Evolutionary conservation across 2,113 vertebrate species (phyloP).

Genomic region (Salvelinus alpinus): DNA sequence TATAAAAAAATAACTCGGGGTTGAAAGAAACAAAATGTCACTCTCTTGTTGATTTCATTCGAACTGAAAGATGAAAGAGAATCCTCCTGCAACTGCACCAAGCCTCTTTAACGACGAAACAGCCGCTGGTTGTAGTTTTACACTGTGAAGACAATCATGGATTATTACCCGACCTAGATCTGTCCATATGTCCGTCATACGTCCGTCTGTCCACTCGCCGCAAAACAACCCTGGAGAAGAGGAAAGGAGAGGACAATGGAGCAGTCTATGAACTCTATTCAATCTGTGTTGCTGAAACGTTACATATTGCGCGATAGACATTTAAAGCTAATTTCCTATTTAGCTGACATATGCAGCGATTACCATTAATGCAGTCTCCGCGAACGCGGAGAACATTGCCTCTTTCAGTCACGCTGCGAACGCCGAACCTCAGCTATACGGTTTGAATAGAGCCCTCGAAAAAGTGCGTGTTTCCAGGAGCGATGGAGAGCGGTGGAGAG

Average conservation of each 20-base stretch:
- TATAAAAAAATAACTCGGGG: slow-evolving; percentile 55
- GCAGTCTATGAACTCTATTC: slow-evolving; percentile 9
- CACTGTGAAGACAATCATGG: slow-evolving; percentile 99
- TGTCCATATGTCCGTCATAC: slow-evolving; percentile 45
- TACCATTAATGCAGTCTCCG: too few relatives aligned
- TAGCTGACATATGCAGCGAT: too few relatives aligned
- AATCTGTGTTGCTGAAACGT: too few relatives aligned
- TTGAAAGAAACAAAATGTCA: background rate
- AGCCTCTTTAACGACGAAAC: slow-evolving; percentile 75
- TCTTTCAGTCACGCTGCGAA: too few relatives aligned
- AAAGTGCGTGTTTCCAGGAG: slow-evolving; percentile 70
- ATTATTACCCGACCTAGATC: slow-evolving; percentile 50
- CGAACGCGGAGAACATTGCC: too few relatives aligned
- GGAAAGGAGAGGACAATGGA: slow-evolving; percentile 61
- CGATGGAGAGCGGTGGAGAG: slow-evolving; percentile 23
- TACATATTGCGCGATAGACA: too few relatives aligned
- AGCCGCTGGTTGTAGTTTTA: slow-evolving; percentile 88
- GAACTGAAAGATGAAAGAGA: slow-evolving; percentile 50
- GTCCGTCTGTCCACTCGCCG: slow-evolving; percentile 51
- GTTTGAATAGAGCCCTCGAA: slow-evolving; percentile 20
- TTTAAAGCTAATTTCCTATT: too few relatives aligned
- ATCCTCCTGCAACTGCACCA: slow-evolving; percentile 76
- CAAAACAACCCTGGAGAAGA: slow-evolving; percentile 47
- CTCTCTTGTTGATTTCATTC: slow-evolving; percentile 31
- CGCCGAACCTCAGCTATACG: too few relatives aligned